These are phyloP conservation scores for Chanos chanos DNA, from an alignment of 2,797 vertebrate genomes.

Conservation along the genomic window DNA sequence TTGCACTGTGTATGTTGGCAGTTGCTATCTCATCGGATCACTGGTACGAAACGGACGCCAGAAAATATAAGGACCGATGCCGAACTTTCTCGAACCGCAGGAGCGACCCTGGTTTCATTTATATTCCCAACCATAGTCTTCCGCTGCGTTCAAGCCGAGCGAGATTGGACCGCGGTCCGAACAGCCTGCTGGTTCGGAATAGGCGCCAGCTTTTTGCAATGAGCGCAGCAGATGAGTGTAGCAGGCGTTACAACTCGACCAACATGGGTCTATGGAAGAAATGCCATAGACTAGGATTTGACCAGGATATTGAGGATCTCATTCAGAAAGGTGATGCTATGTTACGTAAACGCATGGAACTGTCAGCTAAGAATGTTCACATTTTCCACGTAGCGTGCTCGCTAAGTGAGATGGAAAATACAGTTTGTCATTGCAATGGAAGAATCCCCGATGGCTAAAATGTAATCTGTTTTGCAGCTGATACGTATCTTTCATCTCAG, in stretches of 20 bases:
- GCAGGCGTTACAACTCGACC: constrained; percentile 84
- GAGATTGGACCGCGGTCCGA: constrained; percentile 78
- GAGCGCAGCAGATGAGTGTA: constrained; percentile 81
- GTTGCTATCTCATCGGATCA: constrained; percentile 86
- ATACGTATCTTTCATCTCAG: too few species aligned
- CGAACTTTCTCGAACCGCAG: constrained; percentile 79
- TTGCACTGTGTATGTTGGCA: constrained; percentile 84
- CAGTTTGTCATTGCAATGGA: too few species aligned
- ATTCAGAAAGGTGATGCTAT: constrained; percentile 85
- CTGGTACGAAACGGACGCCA: constrained; percentile 87
- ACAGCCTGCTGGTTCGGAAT: constrained; percentile 76
- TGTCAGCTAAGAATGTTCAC: too few species aligned
- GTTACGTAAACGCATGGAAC: background rate
- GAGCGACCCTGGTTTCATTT: constrained; percentile 85
- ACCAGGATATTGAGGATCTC: constrained; percentile 79
- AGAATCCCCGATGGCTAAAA: too few species aligned
- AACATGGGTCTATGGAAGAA: constrained; percentile 86
- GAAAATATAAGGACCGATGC: constrained; percentile 84
- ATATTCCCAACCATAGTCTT: constrained; percentile 86
- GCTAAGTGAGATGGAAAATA: too few species aligned
- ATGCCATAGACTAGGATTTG: constrained; percentile 80
- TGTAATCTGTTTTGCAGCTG: too few species aligned
- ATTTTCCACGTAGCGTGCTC: too few species aligned
- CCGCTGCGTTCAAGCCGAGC: constrained; percentile 79
- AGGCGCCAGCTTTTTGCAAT: constrained; percentile 81